Evolutionary conservation across 2,113 vertebrate species (phyloP), one percentile per base, ranked within the genome.

Genomic region (Setophaga coronata): DNA sequence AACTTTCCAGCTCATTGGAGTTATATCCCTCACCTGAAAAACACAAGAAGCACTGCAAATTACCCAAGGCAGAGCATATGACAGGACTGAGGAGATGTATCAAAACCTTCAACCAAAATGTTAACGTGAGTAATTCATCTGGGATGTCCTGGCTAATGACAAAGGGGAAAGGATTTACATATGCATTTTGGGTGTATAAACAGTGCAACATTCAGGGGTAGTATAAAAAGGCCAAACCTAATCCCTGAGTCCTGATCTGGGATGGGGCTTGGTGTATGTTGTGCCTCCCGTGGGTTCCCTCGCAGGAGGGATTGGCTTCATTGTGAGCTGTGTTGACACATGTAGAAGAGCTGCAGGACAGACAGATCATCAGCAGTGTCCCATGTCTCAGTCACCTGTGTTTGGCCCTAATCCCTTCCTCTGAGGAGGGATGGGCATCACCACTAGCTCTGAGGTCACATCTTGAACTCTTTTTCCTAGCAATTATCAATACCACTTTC

Each of bases 81-180:
- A 81, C 91, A 14, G 87, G 79, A 58, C 73, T 66, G 67, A 96
- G 88, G 56, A 96, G 42, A 26, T 97, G 95, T 56, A 66, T 25
- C 42, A 83, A 95, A 78, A 70, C 5, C 58, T 94, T 97, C 84
- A 36, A 42, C 60, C 38, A 77, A 51, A 25, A 93, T 24, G 29
- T 10, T 40, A 72, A 96, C 28, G 97, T 97, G 56, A 93, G 97
- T 97, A 70, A 86, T 74, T 66, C 7, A 53, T 91, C 62, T 65
- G 72, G 25, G 51, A 85, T 64, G 21, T n/a, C 28, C 42, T 70
- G 33, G 26, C 21, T 74, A 84, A 79, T 6, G 7, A 71, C 28
- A 40, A 72, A 34, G 28, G 19, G 12, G 33, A 47, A 61, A 50
- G n/a, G 28, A 81, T 90, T 76, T 82, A 9, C 51, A 14, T 10